phyloP scores from a whole-genome alignment of 2,113 vertebrate species.

The Rhipidura dahli region DNA sequence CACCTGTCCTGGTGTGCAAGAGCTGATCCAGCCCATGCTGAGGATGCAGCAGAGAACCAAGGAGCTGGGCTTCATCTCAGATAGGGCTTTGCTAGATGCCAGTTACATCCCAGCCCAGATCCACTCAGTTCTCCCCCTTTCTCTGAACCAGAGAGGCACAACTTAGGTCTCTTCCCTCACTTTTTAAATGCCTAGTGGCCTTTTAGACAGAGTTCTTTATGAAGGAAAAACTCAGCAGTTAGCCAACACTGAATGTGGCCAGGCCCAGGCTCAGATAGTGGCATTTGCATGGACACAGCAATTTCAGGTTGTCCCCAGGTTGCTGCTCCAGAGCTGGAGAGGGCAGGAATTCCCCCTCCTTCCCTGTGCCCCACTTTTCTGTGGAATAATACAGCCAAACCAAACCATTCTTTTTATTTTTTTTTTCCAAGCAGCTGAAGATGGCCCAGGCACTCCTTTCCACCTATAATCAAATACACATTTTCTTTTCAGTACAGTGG shows the following conservation, averaged over 20 bases:
- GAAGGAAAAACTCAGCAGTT: not conserved
- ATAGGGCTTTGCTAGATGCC: not conserved
- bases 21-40: not conserved
- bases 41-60: not conserved
- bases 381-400: not conserved
- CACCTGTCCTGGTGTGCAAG: not conserved
- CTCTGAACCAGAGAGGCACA: not conserved
- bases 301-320: not conserved
- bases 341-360: not conserved
- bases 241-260: not conserved
- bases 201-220: not conserved
- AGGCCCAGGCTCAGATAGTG: not conserved
- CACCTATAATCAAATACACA: conserved; percentile 5
- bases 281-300: not conserved
- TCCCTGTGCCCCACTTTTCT: not conserved
- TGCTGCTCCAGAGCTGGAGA: not conserved
- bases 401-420: not conserved
- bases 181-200: not conserved
- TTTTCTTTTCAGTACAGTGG: not conserved
- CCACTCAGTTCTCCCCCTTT: not conserved
- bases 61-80: not conserved
- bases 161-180: not conserved
- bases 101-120: not conserved
- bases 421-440: not conserved
- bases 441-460: not conserved